Evolutionary conservation across 2,113 vertebrate species (phyloP).

Genomic region (Mesembrinibis cayennensis): DNA sequence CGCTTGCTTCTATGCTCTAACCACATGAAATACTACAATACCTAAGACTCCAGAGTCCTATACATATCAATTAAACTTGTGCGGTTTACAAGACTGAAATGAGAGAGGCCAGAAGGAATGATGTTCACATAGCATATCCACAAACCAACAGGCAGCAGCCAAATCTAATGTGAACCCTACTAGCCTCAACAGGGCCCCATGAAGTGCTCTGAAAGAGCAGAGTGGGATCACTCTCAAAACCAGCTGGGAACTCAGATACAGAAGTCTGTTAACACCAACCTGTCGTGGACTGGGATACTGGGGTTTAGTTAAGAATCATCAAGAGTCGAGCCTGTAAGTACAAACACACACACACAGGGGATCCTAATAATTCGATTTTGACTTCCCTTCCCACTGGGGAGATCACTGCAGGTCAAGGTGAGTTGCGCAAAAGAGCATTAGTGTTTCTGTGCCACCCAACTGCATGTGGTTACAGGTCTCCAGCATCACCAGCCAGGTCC

Average conservation of each 20-base stretch:
- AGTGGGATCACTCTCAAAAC: background rate
- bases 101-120: background rate
- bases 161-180: background rate
- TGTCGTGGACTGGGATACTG: background rate
- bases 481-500: background rate
- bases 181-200: background rate
- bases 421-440: background rate
- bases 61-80: background rate
- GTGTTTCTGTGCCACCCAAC: background rate
- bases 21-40: background rate
- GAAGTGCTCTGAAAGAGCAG: background rate
- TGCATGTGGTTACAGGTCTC: background rate
- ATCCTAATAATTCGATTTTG: background rate
- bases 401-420: background rate
- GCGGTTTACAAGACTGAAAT: background rate
- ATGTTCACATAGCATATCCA: background rate
- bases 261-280: background rate
- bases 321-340: background rate
- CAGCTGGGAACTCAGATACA: background rate
- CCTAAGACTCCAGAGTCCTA: background rate
- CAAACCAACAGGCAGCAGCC: background rate
- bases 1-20: background rate
- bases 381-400: background rate
- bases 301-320: background rate
- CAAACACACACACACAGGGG: background rate